These are phyloP conservation scores for Lepidotrigona ventralis DNA, from an alignment of 1,140 invertebrate species.

Conservation along the genomic window DNA sequence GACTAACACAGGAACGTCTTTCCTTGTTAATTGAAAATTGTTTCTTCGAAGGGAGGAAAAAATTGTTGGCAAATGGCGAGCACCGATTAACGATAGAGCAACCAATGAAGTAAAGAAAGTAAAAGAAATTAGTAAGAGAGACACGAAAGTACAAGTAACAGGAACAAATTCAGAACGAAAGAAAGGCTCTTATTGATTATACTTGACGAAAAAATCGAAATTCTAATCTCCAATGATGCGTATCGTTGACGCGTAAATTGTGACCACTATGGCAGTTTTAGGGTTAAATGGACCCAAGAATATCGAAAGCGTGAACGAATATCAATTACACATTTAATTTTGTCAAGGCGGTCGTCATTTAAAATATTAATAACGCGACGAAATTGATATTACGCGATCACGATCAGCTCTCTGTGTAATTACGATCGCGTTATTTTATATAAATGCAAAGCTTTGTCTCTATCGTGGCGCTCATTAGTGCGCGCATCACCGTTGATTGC, in stretches of 20 bases:
- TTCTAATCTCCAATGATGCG: too few relatives aligned
- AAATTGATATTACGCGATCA: slow-evolving; percentile 17
- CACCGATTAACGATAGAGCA: too few relatives aligned
- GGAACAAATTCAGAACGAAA: too few relatives aligned
- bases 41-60: neutral
- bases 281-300: neutral
- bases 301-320: neutral
- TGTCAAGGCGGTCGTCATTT: neutral
- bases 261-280: too few relatives aligned
- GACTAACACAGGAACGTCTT: neutral
- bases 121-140: too few relatives aligned
- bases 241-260: too few relatives aligned
- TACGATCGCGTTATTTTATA: neutral
- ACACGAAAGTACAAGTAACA: too few relatives aligned
- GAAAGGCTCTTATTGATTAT: too few relatives aligned
- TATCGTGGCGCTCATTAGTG: neutral
- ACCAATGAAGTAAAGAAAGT: too few relatives aligned
- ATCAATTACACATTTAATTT: neutral
- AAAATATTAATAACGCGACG: slow-evolving; percentile 7
- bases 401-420: neutral
- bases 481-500: neutral
- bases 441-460: neutral
- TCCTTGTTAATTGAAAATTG: neutral
- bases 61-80: neutral
- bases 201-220: too few relatives aligned